phyloP scores from a whole-genome alignment of 2,888 invertebrate genomes.

The Tetragnatha montana region DNA sequence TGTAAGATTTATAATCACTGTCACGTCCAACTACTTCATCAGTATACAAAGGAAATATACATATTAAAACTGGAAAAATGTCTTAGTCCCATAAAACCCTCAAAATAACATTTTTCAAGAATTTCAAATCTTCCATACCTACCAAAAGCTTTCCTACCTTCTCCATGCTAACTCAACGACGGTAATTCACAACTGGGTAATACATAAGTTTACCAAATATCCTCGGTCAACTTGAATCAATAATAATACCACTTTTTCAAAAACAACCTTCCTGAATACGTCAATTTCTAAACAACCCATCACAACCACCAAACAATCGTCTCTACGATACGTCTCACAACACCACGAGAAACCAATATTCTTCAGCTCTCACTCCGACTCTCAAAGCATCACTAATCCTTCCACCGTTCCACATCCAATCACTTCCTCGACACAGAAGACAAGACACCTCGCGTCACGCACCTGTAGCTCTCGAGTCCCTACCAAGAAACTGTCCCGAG shows the following conservation, averaged over 20 bases:
- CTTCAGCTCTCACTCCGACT: not conserved
- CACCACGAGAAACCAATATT: not conserved
- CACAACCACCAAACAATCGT: not conserved
- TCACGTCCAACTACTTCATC: too few relatives aligned
- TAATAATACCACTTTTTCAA: not conserved
- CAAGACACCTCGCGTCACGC: slow-evolving; percentile 38
- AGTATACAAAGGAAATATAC: too few relatives aligned
- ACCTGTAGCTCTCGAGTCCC: slow-evolving; percentile 48
- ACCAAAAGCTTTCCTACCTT: too few relatives aligned
- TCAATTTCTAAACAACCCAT: not conserved
- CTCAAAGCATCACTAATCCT: not conserved
- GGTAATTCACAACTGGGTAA: too few relatives aligned
- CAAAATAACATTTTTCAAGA: too few relatives aligned
- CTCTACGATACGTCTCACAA: not conserved
- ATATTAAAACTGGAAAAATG: too few relatives aligned
- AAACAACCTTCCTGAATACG: not conserved
- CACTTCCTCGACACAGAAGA: slow-evolving; percentile 3
- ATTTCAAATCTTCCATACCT: too few relatives aligned
- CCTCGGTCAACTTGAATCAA: not conserved
- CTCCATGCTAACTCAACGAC: too few relatives aligned
- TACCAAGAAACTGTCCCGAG: slow-evolving; percentile 9
- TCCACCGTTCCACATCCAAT: not conserved
- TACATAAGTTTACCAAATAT: not conserved
- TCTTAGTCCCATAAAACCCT: too few relatives aligned
- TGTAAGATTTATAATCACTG: too few relatives aligned